phyloP scores from a whole-genome alignment of 2,888 invertebrate species.

The Brachynemurus nebulosus region DNA sequence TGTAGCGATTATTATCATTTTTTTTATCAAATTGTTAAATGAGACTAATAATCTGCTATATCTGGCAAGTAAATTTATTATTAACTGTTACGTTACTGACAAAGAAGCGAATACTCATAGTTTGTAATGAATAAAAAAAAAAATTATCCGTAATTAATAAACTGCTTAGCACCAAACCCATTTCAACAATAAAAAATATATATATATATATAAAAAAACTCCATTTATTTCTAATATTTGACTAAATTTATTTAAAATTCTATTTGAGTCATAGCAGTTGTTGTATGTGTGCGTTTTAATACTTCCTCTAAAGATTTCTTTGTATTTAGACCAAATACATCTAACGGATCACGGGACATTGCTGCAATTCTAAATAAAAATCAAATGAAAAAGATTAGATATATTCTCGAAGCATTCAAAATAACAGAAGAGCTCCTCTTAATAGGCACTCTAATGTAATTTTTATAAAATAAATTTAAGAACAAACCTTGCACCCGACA shows the following conservation, averaged over 20 bases:
- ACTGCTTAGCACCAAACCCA: too few relatives aligned
- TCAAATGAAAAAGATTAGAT: slow-evolving; percentile 4
- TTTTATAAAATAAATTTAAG: slow-evolving; percentile 8
- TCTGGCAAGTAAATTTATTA: too few relatives aligned
- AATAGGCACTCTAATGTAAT: slow-evolving; percentile 4
- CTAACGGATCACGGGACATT: slow-evolving; percentile 42
- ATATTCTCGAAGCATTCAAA: not conserved
- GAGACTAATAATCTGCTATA: too few relatives aligned
- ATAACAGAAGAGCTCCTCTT: not conserved
- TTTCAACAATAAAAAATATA: too few relatives aligned
- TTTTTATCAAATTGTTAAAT: too few relatives aligned
- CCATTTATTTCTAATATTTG: too few relatives aligned
- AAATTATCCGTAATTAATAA: too few relatives aligned
- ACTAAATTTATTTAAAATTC: slow-evolving; percentile 1
- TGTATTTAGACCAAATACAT: slow-evolving; percentile 45
- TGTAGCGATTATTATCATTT: too few relatives aligned
- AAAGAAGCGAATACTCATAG: too few relatives aligned
- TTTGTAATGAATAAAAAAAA: too few relatives aligned
- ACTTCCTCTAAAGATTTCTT: slow-evolving; percentile 34
- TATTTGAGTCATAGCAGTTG: slow-evolving; percentile 18
- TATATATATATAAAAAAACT: too few relatives aligned
- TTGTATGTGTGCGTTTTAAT: slow-evolving; percentile 32
- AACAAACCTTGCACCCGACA: slow-evolving; percentile 54
- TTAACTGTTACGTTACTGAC: too few relatives aligned
- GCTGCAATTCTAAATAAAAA: slow-evolving; percentile 35